Base-by-base conservation (phyloP, 1,140 invertebrate species). In the Stegodyphus dumicola region DNA sequence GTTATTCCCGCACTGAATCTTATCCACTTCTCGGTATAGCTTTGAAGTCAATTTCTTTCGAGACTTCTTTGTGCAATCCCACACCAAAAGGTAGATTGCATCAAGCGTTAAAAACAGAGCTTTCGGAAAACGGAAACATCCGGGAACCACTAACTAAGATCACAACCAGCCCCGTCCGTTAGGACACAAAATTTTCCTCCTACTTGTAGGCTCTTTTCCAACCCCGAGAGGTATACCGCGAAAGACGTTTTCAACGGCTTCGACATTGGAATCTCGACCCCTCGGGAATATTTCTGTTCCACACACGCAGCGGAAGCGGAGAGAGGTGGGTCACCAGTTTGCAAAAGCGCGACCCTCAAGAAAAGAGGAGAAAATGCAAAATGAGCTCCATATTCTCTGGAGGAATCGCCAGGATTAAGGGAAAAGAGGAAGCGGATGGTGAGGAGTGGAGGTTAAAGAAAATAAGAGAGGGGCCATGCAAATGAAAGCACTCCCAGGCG, bases 401-500 rank as follows among this genome's bases (percentile, higher is more conserved):
- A 33, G 33, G 33, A 33, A 33, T 33, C 33, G n/a, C 18, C 6
- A 33, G 77, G 77, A 79, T 79, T 79, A 79, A 79, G 70, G 66
- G 77, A 49, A 70, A 70, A 33, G 33, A 33, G 33, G 33, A 33
- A 33, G 33, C 33, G 33, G 33, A 33, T 33, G 33, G 33, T 3
- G 33, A 33, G 33, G 33, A 33, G 33, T 33, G 33, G 33, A 33
- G 33, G 33, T 33, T 51, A 77, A 77, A 77, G 52, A 70, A 70
- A 70, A 79, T 54, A 48, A 53, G 65, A 70, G 53, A 53, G 49
- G 65, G 67, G n/a, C 77, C 65, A 79, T 79, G 77, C 77, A 79
- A 79, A 79, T 79, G 77, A 79, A 79, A 79, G 77, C 53, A 70
- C 77, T 56, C 77, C 77, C 77, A 4, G 9, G 77, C 33, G 77